Evolutionary conservation across 2,113 vertebrate genomes (phyloP), one percentile per base, ranked within the genome.

Genomic region (Paratilapia polleni): DNA sequence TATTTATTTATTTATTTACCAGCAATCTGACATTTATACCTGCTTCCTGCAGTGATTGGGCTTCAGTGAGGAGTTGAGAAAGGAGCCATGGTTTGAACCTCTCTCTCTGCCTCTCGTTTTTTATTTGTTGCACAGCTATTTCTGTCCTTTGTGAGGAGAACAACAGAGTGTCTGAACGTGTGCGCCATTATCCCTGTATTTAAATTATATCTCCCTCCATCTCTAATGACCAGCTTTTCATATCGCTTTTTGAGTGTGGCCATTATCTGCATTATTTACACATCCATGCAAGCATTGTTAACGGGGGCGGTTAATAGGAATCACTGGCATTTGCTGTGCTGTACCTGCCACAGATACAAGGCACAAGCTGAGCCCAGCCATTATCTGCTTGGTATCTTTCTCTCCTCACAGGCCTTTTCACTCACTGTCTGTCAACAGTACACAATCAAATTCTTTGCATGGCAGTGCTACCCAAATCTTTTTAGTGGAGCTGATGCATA

Each of bases 301-400:
- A 75, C 6, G 0, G 47, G 47, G 49, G 38, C 49, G 54, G 24
- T 31, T 80, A 82, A 78, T 22, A 61, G 56, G 8, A 87, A 77
- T 41, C 36, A 28, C 59, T 60, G 70, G 59, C 41, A 77, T 83
- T 63, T 84, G 19, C 34, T 60, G 38, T 70, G 26, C 36, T 62
- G n/a, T 75, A 75, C 52, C 70, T 74, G 85, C 82, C 24, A 84
- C 43, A 36, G 43, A 57, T 58, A 80, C 36, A 61, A 78, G 59
- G 26, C 64, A 60, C 43, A 22, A 38, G 54, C 19, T 28, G 41
- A 86, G 68, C 47, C 14, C 52, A 5, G 68, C 47, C 68, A 68
- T 76, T 63, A 76, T 63, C 52, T 76, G 74, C 19, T 43, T 73
- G 20, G 63, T 58, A 58, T n/a, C 43, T 56, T 77, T 54, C 43